Conservation (phyloP, 2,113 vertebrate species). For the Cygnus buccinator region DNA sequence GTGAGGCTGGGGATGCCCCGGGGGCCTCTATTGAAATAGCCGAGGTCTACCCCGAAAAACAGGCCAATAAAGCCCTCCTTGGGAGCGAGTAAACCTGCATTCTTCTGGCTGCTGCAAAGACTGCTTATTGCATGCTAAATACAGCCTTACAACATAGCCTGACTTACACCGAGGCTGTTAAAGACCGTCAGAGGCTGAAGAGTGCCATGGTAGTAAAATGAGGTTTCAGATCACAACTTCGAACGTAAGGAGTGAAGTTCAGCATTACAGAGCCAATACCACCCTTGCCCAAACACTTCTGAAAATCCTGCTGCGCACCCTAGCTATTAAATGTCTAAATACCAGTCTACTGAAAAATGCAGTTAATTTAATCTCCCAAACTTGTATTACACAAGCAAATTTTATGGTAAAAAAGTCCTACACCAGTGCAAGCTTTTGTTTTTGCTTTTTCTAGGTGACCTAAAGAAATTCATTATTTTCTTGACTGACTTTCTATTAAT, state of each 20-base stretch:
- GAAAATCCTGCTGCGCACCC: not conserved
- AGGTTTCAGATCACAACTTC: not conserved
- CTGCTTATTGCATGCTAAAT: not conserved
- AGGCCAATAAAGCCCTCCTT: not conserved
- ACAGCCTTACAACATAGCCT: not conserved
- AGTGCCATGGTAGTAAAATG: not conserved
- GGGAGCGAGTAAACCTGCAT: not conserved
- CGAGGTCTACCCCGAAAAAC: not conserved
- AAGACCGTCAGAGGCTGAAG: not conserved
- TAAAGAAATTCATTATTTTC: not conserved
- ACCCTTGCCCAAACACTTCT: not conserved
- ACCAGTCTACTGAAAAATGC: not conserved
- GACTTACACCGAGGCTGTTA: not conserved
- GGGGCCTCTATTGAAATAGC: not conserved
- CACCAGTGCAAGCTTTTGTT: not conserved
- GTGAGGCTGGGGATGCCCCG: not conserved
- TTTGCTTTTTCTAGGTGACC: not conserved
- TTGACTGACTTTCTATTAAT: not conserved
- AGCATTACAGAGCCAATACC: not conserved
- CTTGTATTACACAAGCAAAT: not conserved
- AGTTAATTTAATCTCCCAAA: not conserved
- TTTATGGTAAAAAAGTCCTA: not conserved
- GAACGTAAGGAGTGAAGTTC: not conserved
- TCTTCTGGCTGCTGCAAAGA: not conserved
- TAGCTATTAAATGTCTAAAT: not conserved